These are phyloP conservation scores for Lycorma delicatula DNA, from an alignment of 1,140 invertebrate species.

Conservation along the genomic window DNA sequence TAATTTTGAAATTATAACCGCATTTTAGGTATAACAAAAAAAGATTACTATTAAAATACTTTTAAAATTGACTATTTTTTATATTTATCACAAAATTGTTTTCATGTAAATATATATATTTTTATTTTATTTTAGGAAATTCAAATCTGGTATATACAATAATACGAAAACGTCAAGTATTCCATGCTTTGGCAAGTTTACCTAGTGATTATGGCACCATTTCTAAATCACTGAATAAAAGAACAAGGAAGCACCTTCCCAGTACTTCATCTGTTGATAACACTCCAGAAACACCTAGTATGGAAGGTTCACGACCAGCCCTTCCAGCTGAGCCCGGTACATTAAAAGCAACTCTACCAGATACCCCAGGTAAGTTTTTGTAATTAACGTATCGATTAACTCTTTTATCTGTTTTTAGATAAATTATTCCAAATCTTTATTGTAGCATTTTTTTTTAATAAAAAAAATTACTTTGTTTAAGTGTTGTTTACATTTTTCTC, in stretches of 20 bases:
- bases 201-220: slow-evolving; percentile 87
- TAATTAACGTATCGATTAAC: not conserved
- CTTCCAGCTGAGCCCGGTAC: slow-evolving; percentile 84
- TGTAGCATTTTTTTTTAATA: not conserved
- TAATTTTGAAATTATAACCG: too few relatives aligned
- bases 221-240: slow-evolving; percentile 67
- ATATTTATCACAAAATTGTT: not conserved
- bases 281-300: slow-evolving; percentile 41
- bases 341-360: slow-evolving; percentile 80
- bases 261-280: slow-evolving; percentile 40
- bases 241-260: slow-evolving; percentile 44
- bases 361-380: slow-evolving; percentile 61
- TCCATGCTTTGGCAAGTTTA: slow-evolving; percentile 92
- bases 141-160: slow-evolving; percentile 98
- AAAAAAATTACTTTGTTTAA: too few relatives aligned
- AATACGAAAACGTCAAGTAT: slow-evolving; percentile 94
- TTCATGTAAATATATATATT: slow-evolving; percentile 48
- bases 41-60: too few relatives aligned
- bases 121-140: slow-evolving; percentile 55
- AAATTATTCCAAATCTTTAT: too few relatives aligned
- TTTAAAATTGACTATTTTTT: too few relatives aligned
- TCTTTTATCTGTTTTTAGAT: too few relatives aligned
- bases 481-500: too few relatives aligned
- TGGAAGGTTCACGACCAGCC: slow-evolving; percentile 80
- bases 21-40: too few relatives aligned